Evolutionary conservation across 2,113 vertebrate species (phyloP), one percentile per base, ranked within the genome.

Genomic region (Megaleporinus macrocephalus): DNA sequence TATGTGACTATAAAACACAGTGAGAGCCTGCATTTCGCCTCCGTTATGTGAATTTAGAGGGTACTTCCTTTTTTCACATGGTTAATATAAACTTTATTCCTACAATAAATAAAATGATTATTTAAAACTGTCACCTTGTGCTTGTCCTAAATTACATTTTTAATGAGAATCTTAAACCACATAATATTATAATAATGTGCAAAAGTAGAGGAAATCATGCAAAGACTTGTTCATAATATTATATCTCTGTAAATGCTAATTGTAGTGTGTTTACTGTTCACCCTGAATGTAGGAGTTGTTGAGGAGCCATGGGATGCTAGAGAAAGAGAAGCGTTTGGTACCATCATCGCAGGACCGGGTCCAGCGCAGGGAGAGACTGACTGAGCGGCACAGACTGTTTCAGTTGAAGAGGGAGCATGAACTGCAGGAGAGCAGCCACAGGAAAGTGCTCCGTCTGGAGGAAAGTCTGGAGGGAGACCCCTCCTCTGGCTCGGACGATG

Each of bases 361-460:
- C n/a, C 86, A 93, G 59, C 95, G 96, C 14, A 93, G 95, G 59
- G 87, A 89, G 84, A 89, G 90, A 72, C 91, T 89, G 27, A 93
- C 91, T 0, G 94, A 96, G 66, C 95, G 94, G 79, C 94, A 76
- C 1, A 94, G 93, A 53, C 92, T 98, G 22, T 93, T 92, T 74
- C 95, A 92, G 70, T 84, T 98, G 53, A 96, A 95, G 87, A 91
- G 95, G 14, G 92, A 88, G 20, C 96, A 97, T 0, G 89, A 96
- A 5, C 88, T 92, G 74, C 87, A 84, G 0, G 92, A 90, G 5
- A 92, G 90, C 0, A 89, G 88, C 41, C 88, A 87, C 65, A 94
- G 95, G 10, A 97, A 97, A 85, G 90, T 97, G 74, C 90, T 98
- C 79, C 88, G 90, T 66, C 77, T 98, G 55, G 90, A 90, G 18